A percentile compares a stretch with the other conserved stretches of the same genome.
Evolutionary conservation across 2,797 vertebrate species (phyloP).

Genomic region (Poeciliopsis gracilis): DNA sequence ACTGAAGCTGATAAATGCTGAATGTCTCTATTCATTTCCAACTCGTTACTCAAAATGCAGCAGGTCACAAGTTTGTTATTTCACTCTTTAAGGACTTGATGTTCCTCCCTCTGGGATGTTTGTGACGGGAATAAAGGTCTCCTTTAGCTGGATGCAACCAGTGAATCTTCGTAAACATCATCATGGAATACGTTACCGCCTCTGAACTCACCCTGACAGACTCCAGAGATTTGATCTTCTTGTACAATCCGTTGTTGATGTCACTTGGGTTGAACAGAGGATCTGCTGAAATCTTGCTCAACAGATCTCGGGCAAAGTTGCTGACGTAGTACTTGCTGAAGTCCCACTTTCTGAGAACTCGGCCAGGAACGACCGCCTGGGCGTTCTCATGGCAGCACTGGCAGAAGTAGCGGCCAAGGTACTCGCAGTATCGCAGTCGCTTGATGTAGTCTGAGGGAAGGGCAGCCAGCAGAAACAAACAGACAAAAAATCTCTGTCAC

Average conservation of each 20-base stretch:
- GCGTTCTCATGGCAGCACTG: conserved; percentile 98
- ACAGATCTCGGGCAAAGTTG: conserved; percentile 96
- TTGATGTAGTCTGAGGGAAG: conserved; percentile 90
- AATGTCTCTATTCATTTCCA: conserved; percentile 26
- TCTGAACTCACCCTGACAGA: conserved; percentile 85
- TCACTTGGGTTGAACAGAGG: conserved; percentile 94
- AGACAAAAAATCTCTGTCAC: neutral
- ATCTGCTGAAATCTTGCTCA: conserved; percentile 93
- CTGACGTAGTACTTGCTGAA: conserved; percentile 96
- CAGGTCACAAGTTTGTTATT: conserved; percentile 18
- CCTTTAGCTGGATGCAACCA: neutral
- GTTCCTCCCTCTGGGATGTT: neutral
- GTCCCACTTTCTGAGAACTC: conserved; percentile 95
- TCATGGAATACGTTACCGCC: neutral
- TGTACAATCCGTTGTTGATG: conserved; percentile 91
- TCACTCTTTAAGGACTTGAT: conserved; percentile 1
- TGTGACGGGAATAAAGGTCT: neutral
- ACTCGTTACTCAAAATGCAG: neutral
- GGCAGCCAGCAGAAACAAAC: conserved; percentile 13
- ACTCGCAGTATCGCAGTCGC: conserved; percentile 95
- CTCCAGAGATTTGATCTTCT: conserved; percentile 91
- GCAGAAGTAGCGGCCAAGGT: conserved; percentile 97
- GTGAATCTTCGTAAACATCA: neutral
- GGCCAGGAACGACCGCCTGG: conserved; percentile 89
- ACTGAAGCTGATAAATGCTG: neutral